Conservation (phyloP, 2,888 invertebrate genomes). For the Galeopsomyia nigrocyanea region DNA sequence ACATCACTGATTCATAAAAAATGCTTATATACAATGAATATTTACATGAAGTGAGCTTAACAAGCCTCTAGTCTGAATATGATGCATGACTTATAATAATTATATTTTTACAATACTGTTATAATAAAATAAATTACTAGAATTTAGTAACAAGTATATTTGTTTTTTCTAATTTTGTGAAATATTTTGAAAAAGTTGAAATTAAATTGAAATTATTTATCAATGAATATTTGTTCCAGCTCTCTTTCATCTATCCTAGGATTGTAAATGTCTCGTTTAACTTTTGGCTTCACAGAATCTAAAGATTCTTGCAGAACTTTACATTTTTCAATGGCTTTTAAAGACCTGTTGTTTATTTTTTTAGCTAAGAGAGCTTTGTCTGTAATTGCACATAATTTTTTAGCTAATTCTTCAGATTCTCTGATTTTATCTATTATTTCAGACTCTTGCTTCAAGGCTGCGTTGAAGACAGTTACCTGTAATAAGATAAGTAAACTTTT, state of each 20-base stretch:
- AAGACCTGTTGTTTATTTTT: conserved; percentile 36
- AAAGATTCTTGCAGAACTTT: conserved; percentile 41
- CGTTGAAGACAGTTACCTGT: conserved; percentile 56
- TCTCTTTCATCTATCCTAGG: conserved; percentile 39
- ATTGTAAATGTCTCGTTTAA: conserved; percentile 45
- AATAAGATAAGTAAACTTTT: conserved; percentile 26
- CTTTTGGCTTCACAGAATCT: conserved; percentile 26
- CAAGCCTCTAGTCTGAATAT: too few species aligned
- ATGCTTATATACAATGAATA: conserved; percentile 6
- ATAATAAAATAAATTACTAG: conserved; percentile 19
- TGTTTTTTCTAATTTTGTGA: neutral
- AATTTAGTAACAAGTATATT: conserved; percentile 8
- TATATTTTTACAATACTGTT: neutral
- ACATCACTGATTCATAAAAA: neutral
- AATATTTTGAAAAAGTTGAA: neutral
- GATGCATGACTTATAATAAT: too few species aligned
- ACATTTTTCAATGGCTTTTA: conserved; percentile 36
- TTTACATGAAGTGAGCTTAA: neutral
- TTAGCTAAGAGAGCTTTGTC: conserved; percentile 32
- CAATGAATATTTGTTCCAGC: conserved; percentile 27
- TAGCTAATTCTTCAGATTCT: conserved; percentile 45
- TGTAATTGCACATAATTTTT: conserved; percentile 42
- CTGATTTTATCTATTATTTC: conserved; percentile 50
- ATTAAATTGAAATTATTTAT: conserved; percentile 7
- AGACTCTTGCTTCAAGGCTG: conserved; percentile 55